phyloP scores from a whole-genome alignment of 1,140 invertebrate species.

The Drosophila tropicalis region DNA sequence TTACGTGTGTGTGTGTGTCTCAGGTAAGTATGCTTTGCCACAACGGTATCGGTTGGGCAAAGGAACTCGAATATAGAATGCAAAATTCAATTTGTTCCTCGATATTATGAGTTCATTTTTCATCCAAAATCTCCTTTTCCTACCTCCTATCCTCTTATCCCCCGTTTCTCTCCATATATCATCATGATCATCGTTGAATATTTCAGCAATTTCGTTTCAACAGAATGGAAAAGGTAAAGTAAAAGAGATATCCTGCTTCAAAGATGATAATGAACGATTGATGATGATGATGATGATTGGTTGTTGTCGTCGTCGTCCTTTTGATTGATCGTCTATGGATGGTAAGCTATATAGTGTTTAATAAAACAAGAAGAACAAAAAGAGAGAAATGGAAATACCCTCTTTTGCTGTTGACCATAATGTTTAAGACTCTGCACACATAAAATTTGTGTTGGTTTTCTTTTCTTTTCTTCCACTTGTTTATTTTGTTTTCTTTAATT shows the following conservation, averaged over 20 bases:
- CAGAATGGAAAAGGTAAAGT: slow-evolving; percentile 23
- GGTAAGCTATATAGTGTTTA: slow-evolving; percentile 57
- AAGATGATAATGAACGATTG: background rate
- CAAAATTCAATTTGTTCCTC: slow-evolving; percentile 70
- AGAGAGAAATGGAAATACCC: slow-evolving; percentile 24
- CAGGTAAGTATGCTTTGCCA: slow-evolving; percentile 82
- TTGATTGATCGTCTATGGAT: slow-evolving; percentile 8
- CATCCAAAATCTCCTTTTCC: slow-evolving; percentile 22
- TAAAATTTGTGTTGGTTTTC: slow-evolving; percentile 46
- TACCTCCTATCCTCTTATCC: slow-evolving; percentile 2
- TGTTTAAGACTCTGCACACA: slow-evolving; percentile 40
- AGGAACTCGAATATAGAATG: slow-evolving; percentile 45
- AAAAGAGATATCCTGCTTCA: background rate
- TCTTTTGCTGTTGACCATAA: slow-evolving; percentile 24
- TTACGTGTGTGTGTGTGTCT: background rate
- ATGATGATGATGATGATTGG: too few relatives aligned
- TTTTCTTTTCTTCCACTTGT: slow-evolving; percentile 37
- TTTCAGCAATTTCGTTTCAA: slow-evolving; percentile 21
- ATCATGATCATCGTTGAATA: slow-evolving; percentile 1
- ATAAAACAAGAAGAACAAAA: background rate
- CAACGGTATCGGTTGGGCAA: slow-evolving; percentile 80
- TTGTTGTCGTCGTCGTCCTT: background rate
- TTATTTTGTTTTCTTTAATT: slow-evolving; percentile 45
- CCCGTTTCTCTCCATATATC: background rate
- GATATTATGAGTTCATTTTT: slow-evolving; percentile 71